Percentiles rank a stretch among this genome's conserved stretches.
These are phyloP conservation scores for Heliocidaris tuberculata DNA, from an alignment of 35 echinoderm and acorn worm species.

Conservation along the genomic window DNA sequence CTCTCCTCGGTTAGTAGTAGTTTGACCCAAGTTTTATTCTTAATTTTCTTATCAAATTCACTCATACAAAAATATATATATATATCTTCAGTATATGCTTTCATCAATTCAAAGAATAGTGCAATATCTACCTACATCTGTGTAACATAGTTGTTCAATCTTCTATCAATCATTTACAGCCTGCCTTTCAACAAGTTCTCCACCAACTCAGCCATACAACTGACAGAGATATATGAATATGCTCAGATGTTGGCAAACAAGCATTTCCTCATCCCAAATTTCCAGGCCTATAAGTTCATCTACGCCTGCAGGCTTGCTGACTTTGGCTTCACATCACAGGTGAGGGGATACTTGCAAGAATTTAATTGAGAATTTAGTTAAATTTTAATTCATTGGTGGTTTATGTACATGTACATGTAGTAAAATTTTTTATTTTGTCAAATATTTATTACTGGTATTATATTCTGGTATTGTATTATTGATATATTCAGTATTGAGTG, in stretches of 20 bases:
- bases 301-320: slow-evolving; percentile 88
- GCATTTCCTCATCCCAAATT: slow-evolving; percentile 87
- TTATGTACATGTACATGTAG: too few relatives aligned
- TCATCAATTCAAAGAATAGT: too few relatives aligned
- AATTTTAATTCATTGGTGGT: not conserved
- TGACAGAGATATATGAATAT: slow-evolving; percentile 96
- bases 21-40: too few relatives aligned
- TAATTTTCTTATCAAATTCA: too few relatives aligned
- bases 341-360: slow-evolving; percentile 33
- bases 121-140: too few relatives aligned
- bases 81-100: too few relatives aligned
- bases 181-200: slow-evolving; percentile 88
- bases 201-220: slow-evolving; percentile 74
- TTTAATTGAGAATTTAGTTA: not conserved
- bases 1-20: too few relatives aligned
- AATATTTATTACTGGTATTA: not conserved
- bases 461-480: too few relatives aligned
- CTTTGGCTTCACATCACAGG: slow-evolving; percentile 83
- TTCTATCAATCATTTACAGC: slow-evolving; percentile 46
- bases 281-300: slow-evolving; percentile 93
- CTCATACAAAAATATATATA: too few relatives aligned
- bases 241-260: slow-evolving; percentile 93
- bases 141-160: too few relatives aligned
- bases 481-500: too few relatives aligned
- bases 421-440: not conserved